A percentile compares a stretch with the other conserved stretches of the same genome.
phyloP scores from a whole-genome alignment of 2,113 vertebrate genomes.

The Melanerpes aurifrons region DNA sequence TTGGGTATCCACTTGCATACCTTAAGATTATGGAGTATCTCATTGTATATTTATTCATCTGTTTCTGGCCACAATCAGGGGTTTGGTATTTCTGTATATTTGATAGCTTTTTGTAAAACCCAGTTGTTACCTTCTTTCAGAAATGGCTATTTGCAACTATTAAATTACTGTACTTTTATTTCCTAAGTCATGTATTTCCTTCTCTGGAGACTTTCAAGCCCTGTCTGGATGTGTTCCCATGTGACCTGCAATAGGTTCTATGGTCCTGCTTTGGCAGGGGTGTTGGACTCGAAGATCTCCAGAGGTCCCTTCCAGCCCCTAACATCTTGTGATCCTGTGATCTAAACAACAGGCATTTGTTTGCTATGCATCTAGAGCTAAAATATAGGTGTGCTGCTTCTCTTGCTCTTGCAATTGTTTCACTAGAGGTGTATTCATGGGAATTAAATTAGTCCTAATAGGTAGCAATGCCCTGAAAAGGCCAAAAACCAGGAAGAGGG shows the following conservation, averaged over 20 bases:
- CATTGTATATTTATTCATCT: background rate
- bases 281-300: no score
- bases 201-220: no score
- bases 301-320: no score
- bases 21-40: background rate
- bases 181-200: background rate
- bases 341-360: background rate
- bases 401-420: background rate
- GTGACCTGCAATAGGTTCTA: no score
- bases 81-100: slow-evolving; percentile 6
- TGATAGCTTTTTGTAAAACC: background rate
- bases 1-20: background rate
- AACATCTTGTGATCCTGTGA: no score
- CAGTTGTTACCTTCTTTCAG: background rate
- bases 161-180: background rate
- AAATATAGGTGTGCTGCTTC: background rate
- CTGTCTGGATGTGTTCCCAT: no score
- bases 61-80: background rate
- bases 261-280: no score
- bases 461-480: background rate
- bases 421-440: background rate
- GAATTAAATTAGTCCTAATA: background rate
- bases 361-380: background rate
- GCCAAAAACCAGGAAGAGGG: background rate
- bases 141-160: background rate